phyloP scores from a whole-genome alignment of 2,113 vertebrate species.

The Dipodomys ordii region DNA sequence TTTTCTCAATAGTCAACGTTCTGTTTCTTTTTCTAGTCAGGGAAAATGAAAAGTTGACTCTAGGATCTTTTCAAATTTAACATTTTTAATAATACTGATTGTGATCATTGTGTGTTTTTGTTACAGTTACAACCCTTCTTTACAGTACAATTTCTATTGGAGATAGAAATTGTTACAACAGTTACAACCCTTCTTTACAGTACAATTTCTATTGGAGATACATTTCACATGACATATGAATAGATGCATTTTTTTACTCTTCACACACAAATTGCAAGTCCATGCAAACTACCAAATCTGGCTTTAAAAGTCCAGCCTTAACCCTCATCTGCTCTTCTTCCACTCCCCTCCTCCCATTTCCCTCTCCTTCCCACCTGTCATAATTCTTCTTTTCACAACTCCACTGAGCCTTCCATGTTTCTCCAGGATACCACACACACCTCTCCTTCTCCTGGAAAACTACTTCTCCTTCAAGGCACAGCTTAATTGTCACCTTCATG shows the following conservation, averaged over 20 bases:
- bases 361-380: conserved; percentile 3
- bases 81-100: not conserved
- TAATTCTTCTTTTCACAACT: conserved; percentile 39
- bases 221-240: conserved; percentile 47
- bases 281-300: not conserved
- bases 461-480: conserved; percentile 32
- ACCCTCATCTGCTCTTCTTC: too few relatives aligned
- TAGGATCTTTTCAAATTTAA: conserved; percentile 19
- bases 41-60: conserved; percentile 8
- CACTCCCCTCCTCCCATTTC: not conserved
- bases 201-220: conserved; percentile 20
- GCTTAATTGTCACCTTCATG: conserved; percentile 64
- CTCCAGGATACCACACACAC: conserved; percentile 24
- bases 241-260: conserved; percentile 9
- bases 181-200: conserved; percentile 13
- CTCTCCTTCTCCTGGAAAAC: conserved; percentile 62
- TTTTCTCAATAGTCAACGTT: conserved; percentile 38
- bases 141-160: conserved; percentile 31
- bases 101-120: conserved; percentile 3
- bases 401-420: not conserved
- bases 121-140: conserved; percentile 1
- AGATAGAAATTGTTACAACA: not conserved
- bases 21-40: conserved; percentile 30
- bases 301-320: conserved; percentile 25
- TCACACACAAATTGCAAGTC: conserved; percentile 14